Evolutionary conservation across 1,140 invertebrate genomes (phyloP).

Genomic region (Papilio polytes): DNA sequence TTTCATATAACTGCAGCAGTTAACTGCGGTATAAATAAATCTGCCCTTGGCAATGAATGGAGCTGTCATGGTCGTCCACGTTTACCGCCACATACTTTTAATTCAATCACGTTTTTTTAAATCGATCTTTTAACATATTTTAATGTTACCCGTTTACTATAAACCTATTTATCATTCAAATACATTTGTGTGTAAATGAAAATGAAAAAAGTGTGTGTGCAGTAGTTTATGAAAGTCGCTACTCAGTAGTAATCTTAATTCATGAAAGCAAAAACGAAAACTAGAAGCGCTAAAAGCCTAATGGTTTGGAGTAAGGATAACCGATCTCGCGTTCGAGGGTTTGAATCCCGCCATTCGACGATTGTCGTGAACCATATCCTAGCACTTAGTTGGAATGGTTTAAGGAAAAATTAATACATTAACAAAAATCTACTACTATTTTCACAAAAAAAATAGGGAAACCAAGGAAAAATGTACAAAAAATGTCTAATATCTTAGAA

Average conservation of each 20-base stretch:
- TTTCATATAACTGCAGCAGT: conserved; percentile 37
- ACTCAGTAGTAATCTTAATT: no score
- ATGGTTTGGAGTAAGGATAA: no score
- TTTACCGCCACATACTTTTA: conserved; percentile 18
- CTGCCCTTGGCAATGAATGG: conserved; percentile 40
- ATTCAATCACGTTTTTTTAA: conserved; percentile 6
- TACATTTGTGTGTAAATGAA: neutral
- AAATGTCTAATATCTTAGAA: neutral
- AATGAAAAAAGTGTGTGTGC: neutral
- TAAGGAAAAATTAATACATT: no score
- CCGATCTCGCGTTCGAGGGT: no score
- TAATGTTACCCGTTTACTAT: neutral
- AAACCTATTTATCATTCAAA: no score
- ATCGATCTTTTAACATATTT: neutral
- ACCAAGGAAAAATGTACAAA: neutral
- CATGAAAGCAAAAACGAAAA: no score
- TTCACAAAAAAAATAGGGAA: neutral
- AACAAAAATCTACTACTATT: neutral
- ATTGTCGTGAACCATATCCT: no score
- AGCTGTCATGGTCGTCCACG: conserved; percentile 31
- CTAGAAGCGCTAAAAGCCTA: neutral
- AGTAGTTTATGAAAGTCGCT: neutral
- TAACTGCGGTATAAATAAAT: conserved; percentile 39
- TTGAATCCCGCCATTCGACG: no score
- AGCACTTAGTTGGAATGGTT: no score